A percentile compares a stretch with the other conserved stretches of the same genome.
Evolutionary conservation across 1,140 invertebrate genomes (phyloP).

Genomic region (Chironomus striatipennis): DNA sequence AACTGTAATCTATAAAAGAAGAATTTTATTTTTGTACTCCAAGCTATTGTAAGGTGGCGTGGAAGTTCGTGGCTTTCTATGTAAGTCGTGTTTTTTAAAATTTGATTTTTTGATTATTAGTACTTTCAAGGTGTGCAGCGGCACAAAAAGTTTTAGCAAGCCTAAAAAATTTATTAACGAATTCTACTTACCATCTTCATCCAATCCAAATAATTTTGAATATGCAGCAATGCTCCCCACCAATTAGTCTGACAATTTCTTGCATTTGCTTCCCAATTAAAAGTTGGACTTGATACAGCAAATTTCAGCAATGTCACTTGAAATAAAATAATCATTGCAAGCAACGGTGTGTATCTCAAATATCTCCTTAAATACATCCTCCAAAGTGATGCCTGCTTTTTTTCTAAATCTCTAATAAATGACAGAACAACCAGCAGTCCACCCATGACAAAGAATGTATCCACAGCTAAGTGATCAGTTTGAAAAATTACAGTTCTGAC

Average conservation of each 20-base stretch:
- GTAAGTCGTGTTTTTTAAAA: too few relatives aligned
- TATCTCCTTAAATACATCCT: not conserved
- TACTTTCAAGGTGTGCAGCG: too few relatives aligned
- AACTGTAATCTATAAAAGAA: too few relatives aligned
- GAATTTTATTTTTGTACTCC: too few relatives aligned
- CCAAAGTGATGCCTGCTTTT: not conserved
- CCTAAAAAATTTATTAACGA: too few relatives aligned
- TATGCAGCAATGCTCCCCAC: not conserved
- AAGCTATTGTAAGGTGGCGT: too few relatives aligned
- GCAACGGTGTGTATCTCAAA: not conserved
- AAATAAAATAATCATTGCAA: not conserved
- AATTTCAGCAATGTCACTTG: not conserved
- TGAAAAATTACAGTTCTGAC: not conserved
- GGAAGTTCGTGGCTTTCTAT: too few relatives aligned
- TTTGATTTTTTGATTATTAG: too few relatives aligned
- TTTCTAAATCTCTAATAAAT: not conserved
- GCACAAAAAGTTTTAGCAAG: too few relatives aligned
- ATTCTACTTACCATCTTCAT: not conserved
- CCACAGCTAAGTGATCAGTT: not conserved
- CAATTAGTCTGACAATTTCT: not conserved
- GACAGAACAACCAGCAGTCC: not conserved
- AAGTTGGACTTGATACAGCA: not conserved
- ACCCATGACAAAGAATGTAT: constrained; percentile 8
- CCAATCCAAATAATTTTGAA: not conserved
- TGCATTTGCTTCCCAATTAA: not conserved